These are phyloP conservation scores for Acyrthosiphon pisum DNA, from an alignment of 1,140 invertebrate genomes.

Conservation along the genomic window DNA sequence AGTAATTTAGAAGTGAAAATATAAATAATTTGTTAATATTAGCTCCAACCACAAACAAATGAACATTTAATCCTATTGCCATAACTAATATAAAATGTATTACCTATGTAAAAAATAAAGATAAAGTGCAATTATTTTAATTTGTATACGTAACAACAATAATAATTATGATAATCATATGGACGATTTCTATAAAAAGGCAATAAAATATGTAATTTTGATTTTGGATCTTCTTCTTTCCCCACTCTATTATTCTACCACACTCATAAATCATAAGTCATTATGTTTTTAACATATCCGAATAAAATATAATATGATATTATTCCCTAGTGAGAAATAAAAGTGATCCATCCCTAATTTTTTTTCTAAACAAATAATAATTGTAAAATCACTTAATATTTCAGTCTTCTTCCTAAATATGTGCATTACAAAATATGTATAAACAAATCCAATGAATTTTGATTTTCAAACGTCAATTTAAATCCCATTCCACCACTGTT, in stretches of 20 bases:
- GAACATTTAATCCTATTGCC: too few relatives aligned
- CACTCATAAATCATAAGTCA: too few relatives aligned
- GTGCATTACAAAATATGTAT: neutral
- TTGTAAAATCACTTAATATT: neutral
- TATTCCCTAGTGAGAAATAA: neutral
- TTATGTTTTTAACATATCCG: neutral
- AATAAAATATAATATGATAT: neutral
- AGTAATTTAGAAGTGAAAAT: too few relatives aligned
- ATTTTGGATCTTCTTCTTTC: neutral
- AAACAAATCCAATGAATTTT: slow-evolving; percentile 5
- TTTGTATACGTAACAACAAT: neutral
- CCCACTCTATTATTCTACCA: neutral
- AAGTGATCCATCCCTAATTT: neutral
- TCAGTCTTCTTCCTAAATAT: neutral
- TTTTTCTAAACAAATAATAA: neutral
- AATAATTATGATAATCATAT: neutral
- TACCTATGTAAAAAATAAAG: neutral
- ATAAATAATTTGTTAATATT: too few relatives aligned
- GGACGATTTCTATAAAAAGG: neutral
- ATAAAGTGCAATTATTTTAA: neutral
- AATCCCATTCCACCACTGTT: neutral
- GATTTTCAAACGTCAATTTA: neutral
- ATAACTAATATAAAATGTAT: neutral
- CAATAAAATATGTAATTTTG: neutral
- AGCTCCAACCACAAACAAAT: too few relatives aligned